These are phyloP conservation scores for Perccottus glenii DNA, from an alignment of 2,113 vertebrate genomes.

Conservation along the genomic window DNA sequence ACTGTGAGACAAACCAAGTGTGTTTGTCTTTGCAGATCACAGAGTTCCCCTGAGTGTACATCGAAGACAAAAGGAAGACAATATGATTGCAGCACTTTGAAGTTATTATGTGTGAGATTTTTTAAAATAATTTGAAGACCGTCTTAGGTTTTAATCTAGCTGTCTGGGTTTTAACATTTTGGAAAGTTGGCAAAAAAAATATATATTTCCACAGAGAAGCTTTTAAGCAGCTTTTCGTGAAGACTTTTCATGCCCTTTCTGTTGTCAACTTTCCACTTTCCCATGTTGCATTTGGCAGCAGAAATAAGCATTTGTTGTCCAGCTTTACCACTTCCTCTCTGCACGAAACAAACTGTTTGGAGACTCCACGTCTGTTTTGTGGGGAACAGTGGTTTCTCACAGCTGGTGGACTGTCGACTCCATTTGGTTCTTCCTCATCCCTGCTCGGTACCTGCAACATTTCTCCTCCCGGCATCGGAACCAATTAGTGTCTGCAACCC, in stretches of 20 bases:
- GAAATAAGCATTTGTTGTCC: background rate
- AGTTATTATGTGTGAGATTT: conserved; percentile 7
- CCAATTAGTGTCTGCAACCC: conserved; percentile 39
- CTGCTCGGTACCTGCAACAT: conserved; percentile 4
- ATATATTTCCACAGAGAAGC: background rate
- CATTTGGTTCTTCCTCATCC: conserved; percentile 25
- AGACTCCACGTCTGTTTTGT: conserved; percentile 45
- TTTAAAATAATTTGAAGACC: conserved; percentile 42
- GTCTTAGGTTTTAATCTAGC: conserved; percentile 51
- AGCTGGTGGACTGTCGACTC: conserved; percentile 60
- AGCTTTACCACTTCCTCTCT: conserved; percentile 27
- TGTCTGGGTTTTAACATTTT: conserved; percentile 34
- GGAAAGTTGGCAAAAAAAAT: conserved; percentile 19
- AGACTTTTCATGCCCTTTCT: conserved; percentile 15
- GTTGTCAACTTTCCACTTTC: conserved; percentile 1
- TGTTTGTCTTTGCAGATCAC: conserved; percentile 60
- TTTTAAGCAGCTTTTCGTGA: conserved; percentile 8
- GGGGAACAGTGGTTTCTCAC: conserved; percentile 44
- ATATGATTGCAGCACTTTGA: conserved; percentile 35
- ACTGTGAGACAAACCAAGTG: conserved; percentile 53
- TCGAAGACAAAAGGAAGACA: conserved; percentile 29
- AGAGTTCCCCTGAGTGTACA: conserved; percentile 39
- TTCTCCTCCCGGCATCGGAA: conserved; percentile 27
- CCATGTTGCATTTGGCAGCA: conserved; percentile 2
- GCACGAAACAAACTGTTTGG: conserved; percentile 32